These are phyloP conservation scores for Muntiacus muntjak DNA, from an alignment of 2,113 vertebrate species.

Conservation along the genomic window DNA sequence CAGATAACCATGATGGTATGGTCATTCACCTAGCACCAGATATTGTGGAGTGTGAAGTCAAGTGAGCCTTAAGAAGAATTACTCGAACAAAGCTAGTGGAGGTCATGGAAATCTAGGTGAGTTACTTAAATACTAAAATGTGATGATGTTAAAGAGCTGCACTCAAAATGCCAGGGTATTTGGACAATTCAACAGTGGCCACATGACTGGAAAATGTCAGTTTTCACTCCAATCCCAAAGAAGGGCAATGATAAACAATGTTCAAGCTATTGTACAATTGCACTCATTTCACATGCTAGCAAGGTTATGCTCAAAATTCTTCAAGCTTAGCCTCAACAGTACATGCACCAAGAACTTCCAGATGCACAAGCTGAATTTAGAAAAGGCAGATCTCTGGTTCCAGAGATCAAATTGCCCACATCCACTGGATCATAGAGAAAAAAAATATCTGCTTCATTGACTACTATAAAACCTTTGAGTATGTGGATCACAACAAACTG, in stretches of 20 bases:
- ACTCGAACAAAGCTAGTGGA: background rate
- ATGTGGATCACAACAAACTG: background rate
- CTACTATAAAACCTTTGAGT: background rate
- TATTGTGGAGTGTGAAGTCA: background rate
- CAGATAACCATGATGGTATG: background rate
- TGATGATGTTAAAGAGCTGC: background rate
- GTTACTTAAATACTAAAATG: background rate
- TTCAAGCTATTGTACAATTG: background rate
- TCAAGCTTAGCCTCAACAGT: background rate
- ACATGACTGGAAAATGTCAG: background rate
- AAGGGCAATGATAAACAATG: background rate
- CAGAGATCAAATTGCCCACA: background rate
- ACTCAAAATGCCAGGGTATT: background rate
- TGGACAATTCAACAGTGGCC: background rate
- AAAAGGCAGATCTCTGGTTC: background rate
- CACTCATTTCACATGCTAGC: background rate
- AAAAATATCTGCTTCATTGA: background rate
- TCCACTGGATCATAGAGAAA: background rate
- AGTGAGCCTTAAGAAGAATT: background rate
- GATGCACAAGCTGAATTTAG: background rate
- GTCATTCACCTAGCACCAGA: background rate
- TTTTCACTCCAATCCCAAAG: background rate
- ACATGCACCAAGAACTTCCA: background rate
- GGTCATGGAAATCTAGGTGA: background rate
- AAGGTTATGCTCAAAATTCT: background rate